Conservation (phyloP, 2,888 invertebrate genomes). For the Tinea trinotella region DNA sequence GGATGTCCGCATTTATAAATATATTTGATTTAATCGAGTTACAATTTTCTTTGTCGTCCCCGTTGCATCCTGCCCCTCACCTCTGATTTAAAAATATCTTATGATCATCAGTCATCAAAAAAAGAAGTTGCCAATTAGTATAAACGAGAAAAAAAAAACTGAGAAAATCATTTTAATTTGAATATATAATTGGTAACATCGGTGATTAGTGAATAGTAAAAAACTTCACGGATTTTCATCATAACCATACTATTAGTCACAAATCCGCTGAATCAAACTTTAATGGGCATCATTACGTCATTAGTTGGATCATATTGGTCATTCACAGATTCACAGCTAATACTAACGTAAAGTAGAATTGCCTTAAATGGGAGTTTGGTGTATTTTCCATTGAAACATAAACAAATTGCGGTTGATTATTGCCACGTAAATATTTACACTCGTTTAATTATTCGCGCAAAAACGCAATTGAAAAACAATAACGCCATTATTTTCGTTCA, state of each 20-base stretch:
- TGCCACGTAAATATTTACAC: not conserved
- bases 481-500: not conserved
- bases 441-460: not conserved
- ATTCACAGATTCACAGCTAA: not conserved
- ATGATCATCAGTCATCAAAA: too few species aligned
- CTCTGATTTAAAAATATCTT: too few species aligned
- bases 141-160: too few species aligned
- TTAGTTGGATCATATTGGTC: not conserved
- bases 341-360: not conserved
- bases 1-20: too few species aligned
- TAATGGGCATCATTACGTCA: constrained; percentile 1
- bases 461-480: not conserved
- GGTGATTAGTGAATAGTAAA: not conserved
- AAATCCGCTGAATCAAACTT: not conserved
- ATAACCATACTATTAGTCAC: not conserved
- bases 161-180: too few species aligned
- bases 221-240: not conserved
- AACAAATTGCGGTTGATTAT: not conserved
- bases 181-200: too few species aligned
- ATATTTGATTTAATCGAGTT: too few species aligned
- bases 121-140: too few species aligned
- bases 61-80: too few species aligned
- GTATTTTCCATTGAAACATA: not conserved
- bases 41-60: too few species aligned
- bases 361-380: constrained; percentile 1